Base-by-base conservation (phyloP, 2,797 vertebrate genomes). In the Eleutherodactylus coqui region DNA sequence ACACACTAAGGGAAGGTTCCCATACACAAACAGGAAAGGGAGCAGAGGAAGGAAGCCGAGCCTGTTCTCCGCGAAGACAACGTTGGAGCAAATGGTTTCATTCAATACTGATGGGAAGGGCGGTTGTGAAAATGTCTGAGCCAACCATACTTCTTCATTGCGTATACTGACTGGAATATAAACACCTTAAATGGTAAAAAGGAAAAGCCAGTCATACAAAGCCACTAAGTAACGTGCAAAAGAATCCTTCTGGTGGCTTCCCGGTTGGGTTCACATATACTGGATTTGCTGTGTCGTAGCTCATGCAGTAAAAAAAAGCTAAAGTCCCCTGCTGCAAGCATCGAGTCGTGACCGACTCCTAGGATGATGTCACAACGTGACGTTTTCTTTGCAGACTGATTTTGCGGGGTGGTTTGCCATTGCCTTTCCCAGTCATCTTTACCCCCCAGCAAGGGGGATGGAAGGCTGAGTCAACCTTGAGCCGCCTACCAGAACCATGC, bases 1-100 rank as follows among this genome's bases (percentile, higher is more conserved):
- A 24, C 29, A 72, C 64, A 70, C 29, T 32, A 5, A 83, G 75
- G 80, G 69, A 83, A 79, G 67, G 51, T 84, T 84, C 69, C 82
- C 86, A 84, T 84, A 75, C 67, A 55, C 82, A 84, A 87, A 87
- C 86, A 87, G 86, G 86, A 87, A 87, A 84, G 82, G 82, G 82
- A 87, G 86, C 13, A 67, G 67, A 84, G 82, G 86, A 84, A 87
- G 82, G 86, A 84, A 87, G 67, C 41, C n/a, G 55, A 64, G 75
- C 51, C 75, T 60, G 86, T 81, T 86, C 69, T 81, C 78, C 13
- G 47, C 4, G 58, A 21, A 24, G 53, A 86, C 58, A 79, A 43
- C 60, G 19, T 49, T 55, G 64, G 64, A 77, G 60, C 85, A 27
- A 84, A 58, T 72, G 79, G 60, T 49, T 83, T 83, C 47, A 87